Conservation (phyloP, 2,888 invertebrate genomes). For the Ichneumoninae sp. region DNA sequence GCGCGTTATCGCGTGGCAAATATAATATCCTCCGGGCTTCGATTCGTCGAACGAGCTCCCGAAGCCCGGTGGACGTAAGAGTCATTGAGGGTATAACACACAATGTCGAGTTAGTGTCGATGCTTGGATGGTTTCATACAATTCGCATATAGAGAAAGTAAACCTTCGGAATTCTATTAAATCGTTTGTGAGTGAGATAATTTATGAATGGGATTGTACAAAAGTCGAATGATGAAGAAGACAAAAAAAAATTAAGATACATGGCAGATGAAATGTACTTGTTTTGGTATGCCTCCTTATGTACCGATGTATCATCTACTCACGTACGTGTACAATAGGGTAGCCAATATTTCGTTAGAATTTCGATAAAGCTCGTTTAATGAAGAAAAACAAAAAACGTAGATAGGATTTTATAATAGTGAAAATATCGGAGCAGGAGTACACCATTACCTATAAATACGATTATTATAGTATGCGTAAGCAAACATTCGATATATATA, state of each 20-base stretch:
- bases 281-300: constrained; percentile 37
- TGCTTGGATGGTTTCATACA: constrained; percentile 41
- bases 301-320: constrained; percentile 19
- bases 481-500: constrained; percentile 44
- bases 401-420: constrained; percentile 72
- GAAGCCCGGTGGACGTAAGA: background rate
- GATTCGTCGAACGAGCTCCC: constrained; percentile 30
- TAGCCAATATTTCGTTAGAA: constrained; percentile 62
- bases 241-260: constrained; percentile 1
- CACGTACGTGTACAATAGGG: constrained; percentile 49
- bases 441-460: constrained; percentile 59
- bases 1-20: constrained; percentile 28
- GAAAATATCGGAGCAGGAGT: constrained; percentile 68
- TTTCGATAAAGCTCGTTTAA: constrained; percentile 50
- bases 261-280: constrained; percentile 26
- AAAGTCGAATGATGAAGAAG: constrained; percentile 45
- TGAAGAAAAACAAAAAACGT: constrained; percentile 48
- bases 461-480: constrained; percentile 44
- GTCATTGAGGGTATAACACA: constrained; percentile 10
- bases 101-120: constrained; percentile 38
- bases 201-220: constrained; percentile 62
- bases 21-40: constrained; percentile 1
- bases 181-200: constrained; percentile 51
- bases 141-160: constrained; percentile 19
- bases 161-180: constrained; percentile 31